A percentile compares a stretch with the other conserved stretches of the same genome.
Conservation (phyloP, 2,797 vertebrate genomes). For the Macroramphosus scolopax region DNA sequence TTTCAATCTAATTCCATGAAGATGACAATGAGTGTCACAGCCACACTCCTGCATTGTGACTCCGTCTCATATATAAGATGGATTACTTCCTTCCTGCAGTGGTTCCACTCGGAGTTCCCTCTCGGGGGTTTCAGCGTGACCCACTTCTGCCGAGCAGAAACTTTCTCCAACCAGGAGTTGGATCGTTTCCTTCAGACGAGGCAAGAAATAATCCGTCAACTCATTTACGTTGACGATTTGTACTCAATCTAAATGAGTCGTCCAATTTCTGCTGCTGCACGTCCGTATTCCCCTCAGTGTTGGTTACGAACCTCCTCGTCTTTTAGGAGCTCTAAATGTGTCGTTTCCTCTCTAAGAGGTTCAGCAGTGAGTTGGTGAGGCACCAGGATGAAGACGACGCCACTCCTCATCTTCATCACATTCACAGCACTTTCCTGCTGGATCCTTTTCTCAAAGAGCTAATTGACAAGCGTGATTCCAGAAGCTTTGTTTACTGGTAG, state of each 20-base stretch:
- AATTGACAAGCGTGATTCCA: constrained; percentile 63
- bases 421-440: constrained; percentile 20
- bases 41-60: constrained; percentile 13
- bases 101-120: constrained; percentile 24
- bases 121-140: constrained; percentile 20
- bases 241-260: constrained; percentile 25
- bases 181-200: constrained; percentile 4
- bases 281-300: constrained; percentile 24
- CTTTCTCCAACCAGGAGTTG: constrained; percentile 12
- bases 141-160: constrained; percentile 23
- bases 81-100: constrained; percentile 20
- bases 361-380: constrained; percentile 5
- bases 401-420: constrained; percentile 20
- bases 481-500: constrained; percentile 60
- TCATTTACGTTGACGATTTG: too few species aligned
- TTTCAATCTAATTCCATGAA: constrained; percentile 29
- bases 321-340: constrained; percentile 7
- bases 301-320: constrained; percentile 13
- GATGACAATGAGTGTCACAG: constrained; percentile 1
- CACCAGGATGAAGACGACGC: constrained; percentile 24
- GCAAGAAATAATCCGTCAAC: constrained; percentile 1
- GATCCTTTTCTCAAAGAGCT: constrained; percentile 54
- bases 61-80: constrained; percentile 25
- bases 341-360: not conserved
- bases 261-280: constrained; percentile 14